phyloP scores from a whole-genome alignment of 2,113 vertebrate species.

The Cynopterus brachyotis region DNA sequence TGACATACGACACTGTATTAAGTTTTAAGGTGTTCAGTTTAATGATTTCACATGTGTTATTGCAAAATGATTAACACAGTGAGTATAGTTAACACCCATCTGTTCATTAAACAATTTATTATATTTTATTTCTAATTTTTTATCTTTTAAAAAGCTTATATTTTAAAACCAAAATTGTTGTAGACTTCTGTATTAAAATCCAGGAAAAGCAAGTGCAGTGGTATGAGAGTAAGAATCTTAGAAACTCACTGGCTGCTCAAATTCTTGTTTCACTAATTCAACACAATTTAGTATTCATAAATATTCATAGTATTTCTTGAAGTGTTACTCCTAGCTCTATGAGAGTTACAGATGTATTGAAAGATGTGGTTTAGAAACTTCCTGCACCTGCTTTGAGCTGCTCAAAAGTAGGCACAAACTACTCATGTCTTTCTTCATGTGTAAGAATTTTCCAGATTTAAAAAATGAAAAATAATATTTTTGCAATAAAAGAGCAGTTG shows the following conservation, averaged over 20 bases:
- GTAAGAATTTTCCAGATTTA: not conserved
- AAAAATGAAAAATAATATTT: not conserved
- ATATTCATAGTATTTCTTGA: not conserved
- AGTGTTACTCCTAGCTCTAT: not conserved
- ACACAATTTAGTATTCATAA: not conserved
- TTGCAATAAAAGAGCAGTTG: not conserved
- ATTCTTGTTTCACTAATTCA: not conserved
- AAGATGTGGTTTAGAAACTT: not conserved
- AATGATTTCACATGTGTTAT: not conserved
- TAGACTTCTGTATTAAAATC: not conserved
- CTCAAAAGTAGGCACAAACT: not conserved
- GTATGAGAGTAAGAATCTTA: not conserved
- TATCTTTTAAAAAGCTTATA: not conserved
- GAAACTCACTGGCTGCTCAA: not conserved
- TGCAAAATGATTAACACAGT: not conserved
- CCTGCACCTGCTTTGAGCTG: not conserved
- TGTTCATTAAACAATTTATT: not conserved
- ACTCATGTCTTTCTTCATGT: not conserved
- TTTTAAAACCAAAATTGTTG: not conserved
- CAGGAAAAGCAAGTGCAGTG: not conserved
- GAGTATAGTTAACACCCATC: not conserved
- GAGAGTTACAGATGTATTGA: not conserved
- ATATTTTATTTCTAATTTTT: not conserved
- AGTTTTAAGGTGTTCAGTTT: not conserved
- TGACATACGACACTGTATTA: not conserved